phyloP scores from a whole-genome alignment of 2,888 invertebrate species.

The Tenthredo notha region DNA sequence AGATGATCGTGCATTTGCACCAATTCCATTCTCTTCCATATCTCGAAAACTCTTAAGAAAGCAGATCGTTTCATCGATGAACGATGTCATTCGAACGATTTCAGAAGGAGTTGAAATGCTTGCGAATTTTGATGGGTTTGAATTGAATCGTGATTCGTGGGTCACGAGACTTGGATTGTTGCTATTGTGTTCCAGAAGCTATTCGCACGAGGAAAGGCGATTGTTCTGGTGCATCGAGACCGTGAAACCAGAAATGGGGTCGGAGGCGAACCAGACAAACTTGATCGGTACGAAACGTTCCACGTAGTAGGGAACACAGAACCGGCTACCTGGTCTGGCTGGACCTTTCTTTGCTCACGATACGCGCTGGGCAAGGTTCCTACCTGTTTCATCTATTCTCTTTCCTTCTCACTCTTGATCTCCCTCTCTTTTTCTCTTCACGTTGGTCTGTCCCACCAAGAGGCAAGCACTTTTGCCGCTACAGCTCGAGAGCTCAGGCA shows the following conservation, averaged over 20 bases:
- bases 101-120: neutral
- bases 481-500: slow-evolving; percentile 21
- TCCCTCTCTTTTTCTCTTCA: slow-evolving; percentile 28
- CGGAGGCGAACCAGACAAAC: slow-evolving; percentile 25
- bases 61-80: neutral
- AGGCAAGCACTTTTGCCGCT: slow-evolving; percentile 46
- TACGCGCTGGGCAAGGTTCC: slow-evolving; percentile 44
- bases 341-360: slow-evolving; percentile 48
- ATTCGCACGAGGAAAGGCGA: neutral
- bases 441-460: slow-evolving; percentile 47
- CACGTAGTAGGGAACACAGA: slow-evolving; percentile 18
- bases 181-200: slow-evolving; percentile 12
- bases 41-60: neutral
- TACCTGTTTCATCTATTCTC: slow-evolving; percentile 52
- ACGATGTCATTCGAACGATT: neutral
- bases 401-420: slow-evolving; percentile 15
- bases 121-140: neutral
- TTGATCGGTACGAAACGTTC: slow-evolving; percentile 37
- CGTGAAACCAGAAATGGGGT: slow-evolving; percentile 19
- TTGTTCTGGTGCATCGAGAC: neutral
- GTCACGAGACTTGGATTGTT: neutral
- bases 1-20: neutral
- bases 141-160: slow-evolving; percentile 30
- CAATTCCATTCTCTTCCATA: neutral
- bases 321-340: slow-evolving; percentile 51